phyloP scores from a whole-genome alignment of 2,113 vertebrate species.

The Dromaius novaehollandiae region DNA sequence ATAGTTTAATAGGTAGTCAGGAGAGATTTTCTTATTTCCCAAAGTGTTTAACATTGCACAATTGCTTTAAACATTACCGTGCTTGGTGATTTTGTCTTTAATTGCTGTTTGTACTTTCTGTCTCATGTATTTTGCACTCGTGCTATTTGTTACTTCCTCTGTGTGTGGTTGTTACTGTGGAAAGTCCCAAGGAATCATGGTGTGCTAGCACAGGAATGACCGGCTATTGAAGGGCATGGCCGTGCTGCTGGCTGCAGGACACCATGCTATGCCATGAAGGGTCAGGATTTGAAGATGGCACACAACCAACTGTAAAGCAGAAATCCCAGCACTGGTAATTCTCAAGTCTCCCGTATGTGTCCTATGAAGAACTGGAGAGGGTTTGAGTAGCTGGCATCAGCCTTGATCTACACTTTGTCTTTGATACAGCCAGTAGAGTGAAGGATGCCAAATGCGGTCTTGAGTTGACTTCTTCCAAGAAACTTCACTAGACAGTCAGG shows the following conservation, averaged over 20 bases:
- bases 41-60: not conserved
- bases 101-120: not conserved
- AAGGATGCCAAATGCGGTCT: not conserved
- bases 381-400: not conserved
- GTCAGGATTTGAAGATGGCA: accelerated
- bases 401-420: not conserved
- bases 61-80: not conserved
- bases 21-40: not conserved
- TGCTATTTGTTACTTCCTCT: not conserved
- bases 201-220: accelerated
- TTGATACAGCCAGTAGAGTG: not conserved
- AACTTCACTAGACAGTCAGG: not conserved
- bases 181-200: not conserved
- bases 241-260: not conserved
- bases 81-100: not conserved
- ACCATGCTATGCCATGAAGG: not conserved
- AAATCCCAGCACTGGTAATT: accelerated
- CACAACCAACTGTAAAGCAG: not conserved
- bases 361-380: not conserved
- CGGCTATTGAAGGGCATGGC: not conserved
- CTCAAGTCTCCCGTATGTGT: accelerated
- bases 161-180: not conserved
- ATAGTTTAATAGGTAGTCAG: not conserved
- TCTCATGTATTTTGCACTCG: not conserved
- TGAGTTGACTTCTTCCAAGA: not conserved